Evolutionary conservation across 2,888 invertebrate genomes (phyloP), one percentile per base, ranked within the genome.

Genomic region (Eudemis profundana): DNA sequence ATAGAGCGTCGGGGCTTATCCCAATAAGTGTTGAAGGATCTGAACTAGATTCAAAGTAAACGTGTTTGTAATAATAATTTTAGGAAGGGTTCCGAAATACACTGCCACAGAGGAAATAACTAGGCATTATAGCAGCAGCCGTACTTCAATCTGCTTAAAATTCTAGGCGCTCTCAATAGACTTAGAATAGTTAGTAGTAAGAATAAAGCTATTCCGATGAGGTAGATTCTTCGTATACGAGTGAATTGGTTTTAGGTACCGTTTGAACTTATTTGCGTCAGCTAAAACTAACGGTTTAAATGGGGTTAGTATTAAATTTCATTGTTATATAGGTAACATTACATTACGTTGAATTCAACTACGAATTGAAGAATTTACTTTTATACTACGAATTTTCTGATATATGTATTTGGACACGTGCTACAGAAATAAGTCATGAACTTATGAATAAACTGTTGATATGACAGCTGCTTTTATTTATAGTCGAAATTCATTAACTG

Each of bases 111-210:
- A 40, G 8, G 12, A 21, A n/a, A 7, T 33, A 57, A n/a, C 14
- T 36, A 57, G 54, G 54, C 33, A 51, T 49, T 33, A 15, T 46
- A 14, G 17, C 23, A n/a, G 21, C 8, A 21, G 50, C 19, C 49
- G 12, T 21, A 33, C 33, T 54, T 54, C 46, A 54, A 47, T 38
- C 54, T 62, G 27, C 46, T 54, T 54, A 62, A 62, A 29, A 62
- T 54, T 54, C 46, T 29, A 62, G 62, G 17, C 53, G 46, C 21
- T 23, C 14, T 42, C 40, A 27, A 54, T 40, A 27, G 27, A 54
- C 4, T 17, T 17, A 50, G 33, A 12, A 17, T 29, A 46, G 44
- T 4, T 10, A 10, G 27, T 12, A 7, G 10, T 44, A 12, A n/a
- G n/a, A n/a, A n/a, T n/a, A n/a, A n/a, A n/a, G 7, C 15, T 50